These are phyloP conservation scores for Gobio gobio DNA, from an alignment of 2,113 vertebrate genomes.

Conservation along the genomic window DNA sequence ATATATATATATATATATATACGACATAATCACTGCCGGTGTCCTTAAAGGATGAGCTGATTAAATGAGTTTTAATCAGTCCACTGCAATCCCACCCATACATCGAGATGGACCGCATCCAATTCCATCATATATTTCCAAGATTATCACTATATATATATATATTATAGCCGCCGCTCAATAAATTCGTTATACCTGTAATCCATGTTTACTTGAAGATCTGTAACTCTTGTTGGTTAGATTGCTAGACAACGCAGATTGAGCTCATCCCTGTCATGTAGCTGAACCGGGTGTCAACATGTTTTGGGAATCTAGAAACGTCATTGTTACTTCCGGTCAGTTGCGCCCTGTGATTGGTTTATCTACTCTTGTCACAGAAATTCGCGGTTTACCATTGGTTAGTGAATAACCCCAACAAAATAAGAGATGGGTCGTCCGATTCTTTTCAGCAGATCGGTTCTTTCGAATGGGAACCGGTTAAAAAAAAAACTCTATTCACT, in stretches of 20 bases:
- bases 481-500: background rate
- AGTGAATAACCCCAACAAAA: background rate
- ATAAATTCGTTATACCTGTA: slow-evolving; percentile 31
- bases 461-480: background rate
- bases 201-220: slow-evolving; percentile 33
- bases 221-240: background rate
- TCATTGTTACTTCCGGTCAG: slow-evolving; percentile 31
- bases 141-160: background rate
- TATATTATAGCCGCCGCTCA: background rate
- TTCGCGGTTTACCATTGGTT: background rate
- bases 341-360: slow-evolving; percentile 33
- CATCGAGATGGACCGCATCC: background rate
- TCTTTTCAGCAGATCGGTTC: slow-evolving; percentile 3
- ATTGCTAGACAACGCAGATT: background rate
- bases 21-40: background rate
- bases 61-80: slow-evolving; percentile 26
- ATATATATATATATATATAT: background rate
- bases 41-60: background rate
- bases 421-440: background rate
- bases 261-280: background rate
- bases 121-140: background rate
- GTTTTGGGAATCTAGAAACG: slow-evolving; percentile 23
- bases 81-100: slow-evolving; percentile 13
- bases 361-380: background rate
- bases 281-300: slow-evolving; percentile 43